Evolutionary conservation across 2,797 vertebrate genomes (phyloP), one percentile per base, ranked within the genome.

Genomic region (Oreonectes daqikongensis): DNA sequence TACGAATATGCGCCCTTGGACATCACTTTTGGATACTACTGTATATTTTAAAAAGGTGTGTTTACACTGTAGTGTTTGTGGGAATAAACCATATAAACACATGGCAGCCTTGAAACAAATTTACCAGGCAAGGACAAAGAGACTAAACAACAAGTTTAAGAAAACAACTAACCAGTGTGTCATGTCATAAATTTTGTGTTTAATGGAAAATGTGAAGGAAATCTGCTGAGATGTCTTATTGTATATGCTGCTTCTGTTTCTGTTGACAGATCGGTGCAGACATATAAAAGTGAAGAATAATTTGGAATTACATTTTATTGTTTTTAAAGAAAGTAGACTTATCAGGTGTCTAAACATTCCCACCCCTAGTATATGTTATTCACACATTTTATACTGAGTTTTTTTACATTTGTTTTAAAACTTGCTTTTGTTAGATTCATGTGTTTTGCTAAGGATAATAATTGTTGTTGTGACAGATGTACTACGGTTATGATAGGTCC

Each of bases 331-430:
- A n/a, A n/a, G n/a, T n/a, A n/a, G n/a, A n/a, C n/a, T n/a, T n/a
- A n/a, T n/a, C n/a, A n/a, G n/a, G n/a, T n/a, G n/a, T n/a, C n/a
- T 7, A 72, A 72, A 61, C 9, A 48, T 18, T 38, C 71, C 71
- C 59, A 52, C 71, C 71, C 15, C 46, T 63, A 64, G 59, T 63
- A 73, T 73, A 50, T 35, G n/a, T 30, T 30, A 38, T 61, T 9
- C 46, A 63, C 15, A 11, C 20, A 15, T 30, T 72, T 22, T 3
- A 17, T 10, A 69, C 38, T n/a, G 38, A 3, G 1, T 2, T 14
- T 57, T 28, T 42, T 11, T 0, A 9, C 1, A 35, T 48, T 52
- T 52, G 61, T 61, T 3, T 60, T 46, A 17, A 70, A 7, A 4
- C 22, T 53, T n/a, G 59, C 57, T 18, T 30, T 35, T 61, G 24